phyloP scores from a whole-genome alignment of 1,140 invertebrate species.

The Chironomus tepperi region DNA sequence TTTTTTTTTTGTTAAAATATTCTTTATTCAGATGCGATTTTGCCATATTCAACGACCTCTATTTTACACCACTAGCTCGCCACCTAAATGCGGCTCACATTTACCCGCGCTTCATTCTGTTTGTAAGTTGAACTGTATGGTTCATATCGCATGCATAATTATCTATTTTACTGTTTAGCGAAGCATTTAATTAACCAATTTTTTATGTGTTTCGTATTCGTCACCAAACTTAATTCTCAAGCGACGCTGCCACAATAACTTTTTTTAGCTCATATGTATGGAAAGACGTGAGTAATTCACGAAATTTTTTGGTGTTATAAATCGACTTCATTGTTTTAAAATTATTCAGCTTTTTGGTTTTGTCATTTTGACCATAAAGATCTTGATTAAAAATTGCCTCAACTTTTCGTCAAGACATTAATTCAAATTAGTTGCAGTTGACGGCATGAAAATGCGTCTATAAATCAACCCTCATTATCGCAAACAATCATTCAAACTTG shows the following conservation, averaged over 20 bases:
- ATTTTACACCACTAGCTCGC: not conserved
- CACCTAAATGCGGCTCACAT: not conserved
- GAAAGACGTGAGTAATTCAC: no score
- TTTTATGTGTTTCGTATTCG: slow-evolving; percentile 21
- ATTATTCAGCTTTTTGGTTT: no score
- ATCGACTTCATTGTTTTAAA: no score
- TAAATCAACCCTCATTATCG: no score
- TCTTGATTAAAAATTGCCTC: no score
- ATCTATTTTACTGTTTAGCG: slow-evolving; percentile 24
- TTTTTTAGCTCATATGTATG: no score
- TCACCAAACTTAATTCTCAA: not conserved
- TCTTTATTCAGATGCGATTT: not conserved
- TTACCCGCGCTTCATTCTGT: not conserved
- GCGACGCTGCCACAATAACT: no score
- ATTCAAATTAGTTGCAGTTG: no score
- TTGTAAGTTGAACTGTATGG: not conserved
- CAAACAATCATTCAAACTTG: not conserved
- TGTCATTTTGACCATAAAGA: no score
- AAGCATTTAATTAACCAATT: slow-evolving; percentile 24
- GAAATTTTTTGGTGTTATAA: no score
- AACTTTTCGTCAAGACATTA: no score
- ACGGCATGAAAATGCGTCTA: no score
- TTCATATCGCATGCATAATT: slow-evolving; percentile 24
- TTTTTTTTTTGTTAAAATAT: slow-evolving; percentile 3
- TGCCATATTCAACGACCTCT: not conserved